Evolutionary conservation across 35 echinoderm and acorn worm genomes (phyloP), one percentile per base, ranked within the genome.

Genomic region (Lytechinus pictus): DNA sequence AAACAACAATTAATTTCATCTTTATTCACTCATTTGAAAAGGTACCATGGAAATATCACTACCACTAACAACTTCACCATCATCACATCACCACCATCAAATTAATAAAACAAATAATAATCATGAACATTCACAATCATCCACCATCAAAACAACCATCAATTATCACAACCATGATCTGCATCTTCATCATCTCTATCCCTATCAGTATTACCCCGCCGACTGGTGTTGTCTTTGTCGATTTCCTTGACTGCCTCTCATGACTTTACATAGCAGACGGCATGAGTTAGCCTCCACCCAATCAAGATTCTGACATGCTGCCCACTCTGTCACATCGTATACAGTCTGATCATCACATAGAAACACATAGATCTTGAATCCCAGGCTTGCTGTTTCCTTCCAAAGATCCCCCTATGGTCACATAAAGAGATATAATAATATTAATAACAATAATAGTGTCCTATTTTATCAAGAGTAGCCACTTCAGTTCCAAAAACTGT

Each of bases 311-410:
- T 97, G 97, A 94, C 97, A 97, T 10, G 55, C 89, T n/a, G 97
- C 97, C 97, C 97, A 97, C 79, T 97, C 97, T 3, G 97, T 96
- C 51, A 97, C 92, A 66, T 97, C 97, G 61, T 95, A 97, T 10
- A 97, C 86, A 13, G n/a, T 92, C 9, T 92, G 87, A 27, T 89
- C 95, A 56, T 93, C 96, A 57, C 95, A 95, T 21, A 95, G 88
- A 61, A 94, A 97, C 61, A 92, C 95, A 94, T 92, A 94, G 92
- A 87, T 89, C 58, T 95, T 95, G 58, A 97, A 96, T 60, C 94
- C 94, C 5, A 97, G 54, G 52, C 60, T 27, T 7, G 57, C 19
- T 21, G 97, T 96, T 54, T 97, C 97, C 8, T 94, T 95, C 97
- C 97, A 97, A 11, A 97, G 91, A 92, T 92, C 97, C 92, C 95